Evolutionary conservation across 2,888 invertebrate genomes (phyloP).

Genomic region (Cheilosia soror): DNA sequence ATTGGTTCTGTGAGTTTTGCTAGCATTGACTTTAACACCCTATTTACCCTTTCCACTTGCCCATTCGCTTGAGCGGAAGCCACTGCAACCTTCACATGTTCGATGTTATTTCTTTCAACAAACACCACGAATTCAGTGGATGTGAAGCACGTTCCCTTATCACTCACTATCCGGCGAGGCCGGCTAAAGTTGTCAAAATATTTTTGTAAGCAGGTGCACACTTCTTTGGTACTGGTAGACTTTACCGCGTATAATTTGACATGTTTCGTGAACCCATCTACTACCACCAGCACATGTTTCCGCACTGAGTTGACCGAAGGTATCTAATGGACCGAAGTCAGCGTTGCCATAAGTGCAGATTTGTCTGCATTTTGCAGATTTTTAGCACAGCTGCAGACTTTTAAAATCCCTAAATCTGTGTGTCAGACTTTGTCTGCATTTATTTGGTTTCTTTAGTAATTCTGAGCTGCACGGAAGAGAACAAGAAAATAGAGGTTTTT

Average conservation of each 20-base stretch:
- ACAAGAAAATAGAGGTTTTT: no score
- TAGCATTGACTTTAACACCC: constrained; percentile 39
- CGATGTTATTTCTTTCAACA: constrained; percentile 22
- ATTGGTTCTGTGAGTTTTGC: constrained; percentile 36
- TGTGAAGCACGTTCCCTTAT: constrained; percentile 43
- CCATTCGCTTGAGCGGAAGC: constrained; percentile 19
- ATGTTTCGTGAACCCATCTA: constrained; percentile 8
- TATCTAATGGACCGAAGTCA: constrained; percentile 18
- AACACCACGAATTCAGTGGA: constrained; percentile 36
- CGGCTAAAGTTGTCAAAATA: constrained; percentile 43
- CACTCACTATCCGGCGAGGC: constrained; percentile 15
- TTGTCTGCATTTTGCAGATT: no score
- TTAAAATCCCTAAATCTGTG: no score
- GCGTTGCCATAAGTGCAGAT: no score
- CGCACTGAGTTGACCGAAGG: not conserved
- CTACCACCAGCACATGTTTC: constrained; percentile 22
- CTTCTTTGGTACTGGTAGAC: constrained; percentile 29
- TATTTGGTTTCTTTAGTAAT: no score
- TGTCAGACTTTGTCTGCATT: no score
- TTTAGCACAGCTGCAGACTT: no score
- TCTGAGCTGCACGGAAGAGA: no score
- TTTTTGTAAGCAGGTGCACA: constrained; percentile 17
- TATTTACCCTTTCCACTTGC: constrained; percentile 44
- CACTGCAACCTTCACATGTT: constrained; percentile 46
- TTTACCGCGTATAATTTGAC: constrained; percentile 25